A percentile compares a stretch with the other conserved stretches of the same genome.
Evolutionary conservation across 1,140 invertebrate species (phyloP).

Genomic region (Leptoteleia sp.): DNA sequence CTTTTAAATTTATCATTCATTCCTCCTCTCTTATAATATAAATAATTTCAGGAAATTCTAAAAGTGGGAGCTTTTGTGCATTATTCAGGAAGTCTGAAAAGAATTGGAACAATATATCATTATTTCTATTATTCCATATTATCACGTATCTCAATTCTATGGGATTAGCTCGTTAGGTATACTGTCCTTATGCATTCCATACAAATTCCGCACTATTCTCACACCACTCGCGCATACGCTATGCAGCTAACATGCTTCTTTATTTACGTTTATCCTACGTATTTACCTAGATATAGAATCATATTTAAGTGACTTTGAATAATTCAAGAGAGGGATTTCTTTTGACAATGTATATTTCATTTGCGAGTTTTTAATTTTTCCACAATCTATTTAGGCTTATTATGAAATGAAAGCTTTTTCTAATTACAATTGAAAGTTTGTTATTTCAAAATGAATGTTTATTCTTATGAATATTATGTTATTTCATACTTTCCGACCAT

Average conservation of each 20-base stretch:
- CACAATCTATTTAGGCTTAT: too few relatives aligned
- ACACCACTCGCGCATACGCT: constrained; percentile 25
- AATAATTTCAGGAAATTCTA: too few relatives aligned
- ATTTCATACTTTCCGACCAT: too few relatives aligned
- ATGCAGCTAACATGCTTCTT: constrained; percentile 34
- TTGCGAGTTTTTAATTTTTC: constrained; percentile 28
- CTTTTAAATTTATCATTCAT: too few relatives aligned
- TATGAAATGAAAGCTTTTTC: too few relatives aligned
- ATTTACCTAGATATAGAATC: constrained; percentile 49
- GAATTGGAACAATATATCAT: constrained; percentile 43
- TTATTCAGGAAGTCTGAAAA: constrained; percentile 20
- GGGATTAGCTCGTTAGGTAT: constrained; percentile 46
- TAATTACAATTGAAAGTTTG: too few relatives aligned
- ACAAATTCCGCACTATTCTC: constrained; percentile 44
- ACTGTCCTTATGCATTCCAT: constrained; percentile 41
- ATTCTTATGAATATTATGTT: too few relatives aligned
- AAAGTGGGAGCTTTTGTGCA: neutral
- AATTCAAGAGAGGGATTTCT: constrained; percentile 19
- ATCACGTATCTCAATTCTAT: constrained; percentile 42
- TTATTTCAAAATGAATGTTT: too few relatives aligned
- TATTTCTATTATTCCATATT: constrained; percentile 52
- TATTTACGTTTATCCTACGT: constrained; percentile 42
- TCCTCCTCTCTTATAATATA: too few relatives aligned
- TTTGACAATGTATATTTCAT: neutral
- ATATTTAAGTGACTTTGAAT: constrained; percentile 38